phyloP scores from a whole-genome alignment of 1,140 invertebrate genomes.

The Bombus confusus region DNA sequence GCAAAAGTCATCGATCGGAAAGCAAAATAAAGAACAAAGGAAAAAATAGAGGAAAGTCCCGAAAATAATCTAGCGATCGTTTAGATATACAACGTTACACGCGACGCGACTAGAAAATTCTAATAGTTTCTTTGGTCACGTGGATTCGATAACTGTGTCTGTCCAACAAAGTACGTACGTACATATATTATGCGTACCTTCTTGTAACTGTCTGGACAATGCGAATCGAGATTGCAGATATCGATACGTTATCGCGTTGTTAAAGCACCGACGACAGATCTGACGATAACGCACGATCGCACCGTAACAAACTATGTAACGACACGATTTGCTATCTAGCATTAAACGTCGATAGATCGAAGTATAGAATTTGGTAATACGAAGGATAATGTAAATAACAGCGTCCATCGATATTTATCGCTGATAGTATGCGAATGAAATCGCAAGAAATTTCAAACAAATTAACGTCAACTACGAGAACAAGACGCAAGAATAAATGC shows the following conservation, averaged over 20 bases:
- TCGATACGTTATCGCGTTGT: neutral
- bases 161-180: neutral
- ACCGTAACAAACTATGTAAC: too few relatives aligned
- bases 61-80: neutral
- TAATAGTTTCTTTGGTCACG: neutral
- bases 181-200: neutral
- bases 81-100: neutral
- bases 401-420: too few relatives aligned
- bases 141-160: neutral
- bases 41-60: neutral
- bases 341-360: too few relatives aligned
- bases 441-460: too few relatives aligned
- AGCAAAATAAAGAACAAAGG: too few relatives aligned
- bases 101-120: neutral
- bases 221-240: neutral
- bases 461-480: too few relatives aligned
- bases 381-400: neutral
- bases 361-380: neutral
- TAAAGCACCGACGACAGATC: neutral
- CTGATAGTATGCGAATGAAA: too few relatives aligned
- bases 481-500: neutral
- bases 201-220: neutral
- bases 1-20: too few relatives aligned
- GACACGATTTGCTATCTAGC: too few relatives aligned
- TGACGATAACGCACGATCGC: neutral